These are phyloP conservation scores for Drosophila diplacantha DNA, from an alignment of 2,888 invertebrate species.

Conservation along the genomic window DNA sequence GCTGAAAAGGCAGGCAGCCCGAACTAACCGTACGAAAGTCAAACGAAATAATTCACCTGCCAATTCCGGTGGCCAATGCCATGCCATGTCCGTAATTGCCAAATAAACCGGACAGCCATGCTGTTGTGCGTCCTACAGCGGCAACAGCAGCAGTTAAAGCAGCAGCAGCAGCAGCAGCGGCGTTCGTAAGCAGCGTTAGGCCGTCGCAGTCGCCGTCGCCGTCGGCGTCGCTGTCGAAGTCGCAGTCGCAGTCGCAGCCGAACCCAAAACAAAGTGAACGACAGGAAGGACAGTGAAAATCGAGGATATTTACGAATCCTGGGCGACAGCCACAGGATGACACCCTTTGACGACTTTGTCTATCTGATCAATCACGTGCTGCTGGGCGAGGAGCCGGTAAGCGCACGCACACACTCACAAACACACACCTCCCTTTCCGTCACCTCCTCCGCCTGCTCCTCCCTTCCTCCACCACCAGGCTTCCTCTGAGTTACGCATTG, in stretches of 20 bases:
- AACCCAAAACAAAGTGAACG: conserved; percentile 6
- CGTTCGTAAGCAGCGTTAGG: conserved; percentile 2
- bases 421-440: background rate
- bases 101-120: conserved; percentile 15
- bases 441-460: background rate
- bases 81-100: conserved; percentile 9
- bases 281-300: conserved; percentile 4
- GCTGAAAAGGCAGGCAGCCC: conserved; percentile 8
- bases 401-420: conserved; percentile 37
- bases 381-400: conserved; percentile 82
- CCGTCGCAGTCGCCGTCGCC: background rate
- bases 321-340: conserved; percentile 74
- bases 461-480: background rate
- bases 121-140: conserved; percentile 11
- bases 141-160: conserved; percentile 1
- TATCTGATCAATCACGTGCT: conserved; percentile 81
- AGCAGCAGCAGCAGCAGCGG: conserved; percentile 5
- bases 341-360: conserved; percentile 81
- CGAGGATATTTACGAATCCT: conserved; percentile 7
- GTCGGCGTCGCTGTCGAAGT: conserved; percentile 1
- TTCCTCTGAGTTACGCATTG: conserved; percentile 16
- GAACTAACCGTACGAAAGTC: conserved; percentile 12
- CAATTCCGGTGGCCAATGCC: conserved; percentile 4
- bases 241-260: conserved; percentile 3
- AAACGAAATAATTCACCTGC: background rate